phyloP scores from a whole-genome alignment of 2,797 vertebrate species.

The Dendrocincla fuliginosa region DNA sequence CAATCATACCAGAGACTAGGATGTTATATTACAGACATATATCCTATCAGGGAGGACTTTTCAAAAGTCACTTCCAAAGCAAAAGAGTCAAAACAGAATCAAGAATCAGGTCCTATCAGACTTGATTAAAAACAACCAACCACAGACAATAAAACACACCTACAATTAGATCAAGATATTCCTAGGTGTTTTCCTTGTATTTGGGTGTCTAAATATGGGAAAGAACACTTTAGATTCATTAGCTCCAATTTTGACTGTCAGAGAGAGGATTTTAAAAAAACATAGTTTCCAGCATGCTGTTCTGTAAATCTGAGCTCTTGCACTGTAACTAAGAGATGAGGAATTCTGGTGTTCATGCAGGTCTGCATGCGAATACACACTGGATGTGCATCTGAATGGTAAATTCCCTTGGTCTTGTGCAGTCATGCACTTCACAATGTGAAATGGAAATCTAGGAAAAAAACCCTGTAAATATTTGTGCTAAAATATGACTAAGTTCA shows the following conservation, averaged over 20 bases:
- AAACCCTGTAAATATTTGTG: not conserved
- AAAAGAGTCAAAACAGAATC: not conserved
- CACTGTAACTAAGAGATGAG: not conserved
- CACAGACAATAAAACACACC: not conserved
- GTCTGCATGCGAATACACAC: not conserved
- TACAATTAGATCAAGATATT: not conserved
- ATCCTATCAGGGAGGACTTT: not conserved
- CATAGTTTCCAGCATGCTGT: not conserved
- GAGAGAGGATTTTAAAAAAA: not conserved
- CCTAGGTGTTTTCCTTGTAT: not conserved
- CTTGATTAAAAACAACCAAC: not conserved
- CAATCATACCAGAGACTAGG: not conserved
- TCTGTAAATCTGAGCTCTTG: not conserved
- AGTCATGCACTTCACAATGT: not conserved
- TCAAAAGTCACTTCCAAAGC: not conserved
- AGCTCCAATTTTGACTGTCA: not conserved
- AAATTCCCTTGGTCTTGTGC: not conserved
- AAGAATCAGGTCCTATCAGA: not conserved
- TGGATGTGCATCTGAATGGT: not conserved
- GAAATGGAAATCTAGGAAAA: not conserved
- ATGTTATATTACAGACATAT: not conserved
- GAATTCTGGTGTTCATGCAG: not conserved
- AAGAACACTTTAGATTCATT: not conserved
- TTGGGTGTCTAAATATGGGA: not conserved
- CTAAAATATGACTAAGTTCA: not conserved